Evolutionary conservation across 2,888 invertebrate genomes (phyloP).

Genomic region (Conomelus anceps): DNA sequence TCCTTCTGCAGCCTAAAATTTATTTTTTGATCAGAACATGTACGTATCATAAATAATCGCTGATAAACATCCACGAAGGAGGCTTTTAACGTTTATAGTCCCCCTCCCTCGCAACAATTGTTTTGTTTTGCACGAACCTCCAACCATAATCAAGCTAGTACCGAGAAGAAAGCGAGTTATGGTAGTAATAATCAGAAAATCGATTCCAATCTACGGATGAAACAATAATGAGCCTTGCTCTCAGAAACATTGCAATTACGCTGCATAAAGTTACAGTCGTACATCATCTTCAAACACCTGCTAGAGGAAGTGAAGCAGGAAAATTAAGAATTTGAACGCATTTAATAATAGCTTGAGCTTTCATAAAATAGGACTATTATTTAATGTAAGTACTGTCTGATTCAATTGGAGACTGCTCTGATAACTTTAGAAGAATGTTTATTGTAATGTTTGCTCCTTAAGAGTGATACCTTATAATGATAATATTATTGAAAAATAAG

Average conservation of each 20-base stretch:
- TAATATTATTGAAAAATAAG: background rate
- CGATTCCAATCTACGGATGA: background rate
- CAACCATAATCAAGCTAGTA: background rate
- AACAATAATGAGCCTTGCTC: background rate
- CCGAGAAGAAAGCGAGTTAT: background rate
- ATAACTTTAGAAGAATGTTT: background rate
- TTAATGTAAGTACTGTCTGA: background rate
- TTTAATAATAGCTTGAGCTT: background rate
- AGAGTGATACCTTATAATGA: background rate
- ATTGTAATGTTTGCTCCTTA: too few species aligned
- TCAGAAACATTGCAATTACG: background rate
- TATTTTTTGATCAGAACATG: background rate
- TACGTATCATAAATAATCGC: background rate
- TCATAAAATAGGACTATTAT: background rate
- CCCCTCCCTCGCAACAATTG: background rate
- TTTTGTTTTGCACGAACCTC: background rate
- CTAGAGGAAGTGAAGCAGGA: background rate
- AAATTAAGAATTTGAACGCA: background rate
- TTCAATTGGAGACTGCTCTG: background rate
- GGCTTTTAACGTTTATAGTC: background rate
- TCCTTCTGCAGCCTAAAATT: background rate
- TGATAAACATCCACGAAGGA: background rate
- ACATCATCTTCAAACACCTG: background rate
- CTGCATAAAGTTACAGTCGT: background rate
- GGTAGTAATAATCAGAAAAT: background rate